Evolutionary conservation across 2,113 vertebrate genomes (phyloP), one percentile per base, ranked within the genome.

Genomic region (Murina feae): DNA sequence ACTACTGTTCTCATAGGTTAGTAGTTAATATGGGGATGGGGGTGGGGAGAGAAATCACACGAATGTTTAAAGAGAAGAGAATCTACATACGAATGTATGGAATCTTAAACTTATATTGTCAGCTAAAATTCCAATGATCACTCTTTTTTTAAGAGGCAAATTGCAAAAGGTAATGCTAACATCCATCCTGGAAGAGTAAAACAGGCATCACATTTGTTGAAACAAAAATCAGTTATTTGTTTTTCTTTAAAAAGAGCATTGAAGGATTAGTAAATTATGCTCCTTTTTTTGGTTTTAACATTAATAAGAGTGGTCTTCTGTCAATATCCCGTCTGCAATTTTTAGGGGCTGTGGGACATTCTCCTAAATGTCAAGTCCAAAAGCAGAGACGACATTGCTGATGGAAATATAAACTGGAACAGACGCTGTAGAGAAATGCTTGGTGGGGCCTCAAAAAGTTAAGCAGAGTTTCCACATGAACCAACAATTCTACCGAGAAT

Each of bases 341-440:
- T 89, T 78, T 60, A 63, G 68, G 44, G 58, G 37, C 42, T 71
- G 1, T 10, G n/a, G 81, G 49, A 51, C n/a, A 58, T 78, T n/a
- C 68, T 12, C 74, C 42, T 49, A 63, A 68, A 83, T 53, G 63
- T 86, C 69, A 83, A 65, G 53, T 32, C 5, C 44, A 23, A 58
- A 65, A 86, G 23, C 7, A 74, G 53, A 47, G 55, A 18, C 12
- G 17, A 17, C 1, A 6, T 10, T 49, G 30, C 44, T 17, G 1
- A 3, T 23, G 3, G 12, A 3, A 6, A n/a, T 44, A 1, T 21
- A 1, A 25, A 53, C 14, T 1, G 0, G 30, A 9, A 1, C 28
- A 51, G 42, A 60, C 2, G 8, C 4, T 25, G 30, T 2, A 14
- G 39, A 49, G 66, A 58, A 25, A 1, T 39, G 23, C 6, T 37